phyloP scores from a whole-genome alignment of 2,797 vertebrate species.

The Crenichthys baileyi region DNA sequence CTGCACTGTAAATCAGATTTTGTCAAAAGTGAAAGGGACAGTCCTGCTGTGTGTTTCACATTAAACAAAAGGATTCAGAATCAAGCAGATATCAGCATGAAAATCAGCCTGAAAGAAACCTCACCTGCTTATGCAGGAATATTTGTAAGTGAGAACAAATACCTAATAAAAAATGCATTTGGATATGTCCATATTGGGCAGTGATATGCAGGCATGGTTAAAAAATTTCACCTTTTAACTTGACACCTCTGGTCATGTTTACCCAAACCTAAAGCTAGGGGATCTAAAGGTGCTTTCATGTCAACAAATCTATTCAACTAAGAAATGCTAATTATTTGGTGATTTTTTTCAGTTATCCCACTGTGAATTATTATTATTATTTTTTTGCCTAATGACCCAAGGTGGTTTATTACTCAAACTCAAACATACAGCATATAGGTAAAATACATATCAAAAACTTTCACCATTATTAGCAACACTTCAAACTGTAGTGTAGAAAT shows the following conservation, averaged over 20 bases:
- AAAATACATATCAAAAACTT: constrained; percentile 45
- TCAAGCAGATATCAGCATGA: constrained; percentile 8
- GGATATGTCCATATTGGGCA: not conserved
- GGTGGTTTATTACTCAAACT: constrained; percentile 54
- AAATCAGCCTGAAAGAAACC: constrained; percentile 21
- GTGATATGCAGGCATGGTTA: constrained; percentile 21
- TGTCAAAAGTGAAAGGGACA: constrained; percentile 58
- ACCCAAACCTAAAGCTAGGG: constrained; percentile 7
- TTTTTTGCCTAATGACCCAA: constrained; percentile 56
- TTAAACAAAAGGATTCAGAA: constrained; percentile 19
- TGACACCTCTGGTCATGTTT: constrained; percentile 22
- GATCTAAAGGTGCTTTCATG: constrained; percentile 22
- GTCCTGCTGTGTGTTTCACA: constrained; percentile 29
- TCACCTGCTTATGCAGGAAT: constrained; percentile 9
- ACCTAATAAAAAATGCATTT: constrained; percentile 37
- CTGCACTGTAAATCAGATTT: constrained; percentile 57
- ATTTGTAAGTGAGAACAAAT: constrained; percentile 19
- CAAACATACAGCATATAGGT: constrained; percentile 35
- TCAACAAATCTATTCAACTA: constrained; percentile 34
- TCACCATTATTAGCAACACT: constrained; percentile 20
- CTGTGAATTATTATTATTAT: constrained; percentile 29
- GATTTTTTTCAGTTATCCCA: constrained; percentile 59
- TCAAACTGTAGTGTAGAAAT: constrained; percentile 25
- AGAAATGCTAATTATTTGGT: constrained; percentile 53
- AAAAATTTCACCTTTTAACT: constrained; percentile 36